Conservation (phyloP, 2,113 vertebrate species). For the Apaloderma vittatum region DNA sequence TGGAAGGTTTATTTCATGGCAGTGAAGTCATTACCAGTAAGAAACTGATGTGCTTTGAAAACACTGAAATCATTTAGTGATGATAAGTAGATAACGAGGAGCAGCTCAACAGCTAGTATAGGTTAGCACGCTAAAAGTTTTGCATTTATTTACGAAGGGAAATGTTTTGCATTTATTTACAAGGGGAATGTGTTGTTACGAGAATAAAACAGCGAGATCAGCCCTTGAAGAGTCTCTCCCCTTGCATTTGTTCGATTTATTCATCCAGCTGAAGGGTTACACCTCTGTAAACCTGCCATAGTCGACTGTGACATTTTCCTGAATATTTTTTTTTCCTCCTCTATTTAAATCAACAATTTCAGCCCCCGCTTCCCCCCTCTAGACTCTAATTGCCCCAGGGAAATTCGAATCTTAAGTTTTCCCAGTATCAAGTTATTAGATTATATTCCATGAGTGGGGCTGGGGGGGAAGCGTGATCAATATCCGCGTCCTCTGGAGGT, state of each 20-base stretch:
- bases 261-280: neutral
- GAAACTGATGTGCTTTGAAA: neutral
- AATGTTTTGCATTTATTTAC: neutral
- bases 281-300: neutral
- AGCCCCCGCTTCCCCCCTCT: neutral
- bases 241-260: neutral
- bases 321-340: neutral
- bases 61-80: neutral
- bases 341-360: neutral
- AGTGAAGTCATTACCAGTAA: neutral
- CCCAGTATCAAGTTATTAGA: neutral
- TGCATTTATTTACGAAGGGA: neutral
- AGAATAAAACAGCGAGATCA: neutral
- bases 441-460: fast-evolving
- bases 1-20: neutral
- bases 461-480: neutral
- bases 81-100: neutral
- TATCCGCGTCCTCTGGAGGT: neutral
- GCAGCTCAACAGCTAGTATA: neutral
- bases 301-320: neutral
- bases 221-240: neutral
- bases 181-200: neutral
- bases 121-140: neutral
- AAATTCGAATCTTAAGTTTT: neutral
- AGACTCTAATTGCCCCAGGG: neutral